Evolutionary conservation across 2,888 invertebrate species (phyloP).

Genomic region (Lordiphosa andalusiaca): DNA sequence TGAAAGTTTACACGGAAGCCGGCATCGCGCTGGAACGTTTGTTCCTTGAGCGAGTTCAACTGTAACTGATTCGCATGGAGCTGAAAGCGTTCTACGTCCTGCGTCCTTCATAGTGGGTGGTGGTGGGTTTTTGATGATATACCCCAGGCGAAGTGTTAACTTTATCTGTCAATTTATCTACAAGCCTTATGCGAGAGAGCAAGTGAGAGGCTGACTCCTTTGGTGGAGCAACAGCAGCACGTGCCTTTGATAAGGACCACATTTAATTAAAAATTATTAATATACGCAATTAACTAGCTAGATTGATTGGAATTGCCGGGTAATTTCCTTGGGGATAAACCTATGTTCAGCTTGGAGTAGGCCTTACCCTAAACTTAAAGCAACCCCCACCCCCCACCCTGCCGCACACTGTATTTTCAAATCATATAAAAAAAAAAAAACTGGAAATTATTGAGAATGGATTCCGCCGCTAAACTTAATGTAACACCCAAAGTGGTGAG

Average conservation of each 20-base stretch:
- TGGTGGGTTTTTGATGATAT: constrained; percentile 10
- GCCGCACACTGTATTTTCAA: too few relatives aligned
- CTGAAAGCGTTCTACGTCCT: constrained; percentile 18
- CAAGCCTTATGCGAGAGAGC: constrained; percentile 7
- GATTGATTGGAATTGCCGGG: constrained; percentile 2
- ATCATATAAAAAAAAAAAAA: not conserved
- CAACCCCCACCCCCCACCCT: too few relatives aligned
- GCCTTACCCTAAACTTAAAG: not conserved
- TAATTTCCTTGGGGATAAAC: not conserved
- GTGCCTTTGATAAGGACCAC: constrained; percentile 25
- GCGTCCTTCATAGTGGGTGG: constrained; percentile 33
- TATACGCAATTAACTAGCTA: constrained; percentile 19
- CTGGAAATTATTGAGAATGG: not conserved
- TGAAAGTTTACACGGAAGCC: constrained; percentile 1
- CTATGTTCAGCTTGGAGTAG: not conserved
- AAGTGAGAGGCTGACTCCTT: not conserved
- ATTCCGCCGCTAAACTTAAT: not conserved
- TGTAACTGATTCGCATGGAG: constrained; percentile 55
- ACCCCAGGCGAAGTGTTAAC: constrained; percentile 40
- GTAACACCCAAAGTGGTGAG: too few relatives aligned
- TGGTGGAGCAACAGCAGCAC: constrained; percentile 6
- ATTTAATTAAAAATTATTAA: constrained; percentile 36
- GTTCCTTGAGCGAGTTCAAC: constrained; percentile 51
- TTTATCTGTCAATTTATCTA: constrained; percentile 62
- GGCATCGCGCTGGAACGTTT: constrained; percentile 25